Evolutionary conservation across 2,113 vertebrate genomes (phyloP).

Genomic region (Rhinolophus ferrumequinum): DNA sequence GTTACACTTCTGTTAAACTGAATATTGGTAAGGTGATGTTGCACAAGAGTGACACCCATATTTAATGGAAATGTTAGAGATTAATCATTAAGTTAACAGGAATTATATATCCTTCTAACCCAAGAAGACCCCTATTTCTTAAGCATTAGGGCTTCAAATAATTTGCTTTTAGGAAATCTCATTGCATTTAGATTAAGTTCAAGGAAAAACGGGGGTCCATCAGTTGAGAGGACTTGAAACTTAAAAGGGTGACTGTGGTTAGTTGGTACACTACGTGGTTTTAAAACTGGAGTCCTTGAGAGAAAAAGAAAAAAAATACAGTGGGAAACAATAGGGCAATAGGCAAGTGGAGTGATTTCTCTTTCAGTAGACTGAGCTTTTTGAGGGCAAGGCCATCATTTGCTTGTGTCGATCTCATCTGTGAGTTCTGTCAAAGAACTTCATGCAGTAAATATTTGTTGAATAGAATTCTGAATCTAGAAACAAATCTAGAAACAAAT

Average conservation of each 20-base stretch:
- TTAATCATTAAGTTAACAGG: not conserved
- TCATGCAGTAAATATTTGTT: not conserved
- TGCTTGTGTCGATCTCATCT: not conserved
- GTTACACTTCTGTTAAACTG: not conserved
- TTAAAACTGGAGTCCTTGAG: conserved; percentile 27
- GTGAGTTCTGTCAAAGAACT: not conserved
- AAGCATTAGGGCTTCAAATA: conserved; percentile 7
- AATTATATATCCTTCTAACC: not conserved
- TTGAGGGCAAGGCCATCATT: not conserved
- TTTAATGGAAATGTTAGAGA: not conserved
- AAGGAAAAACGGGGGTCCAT: not conserved
- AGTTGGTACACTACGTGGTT: not conserved
- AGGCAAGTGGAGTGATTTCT: not conserved
- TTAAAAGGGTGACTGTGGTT: not conserved
- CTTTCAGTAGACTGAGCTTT: not conserved
- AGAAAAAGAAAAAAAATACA: conserved; percentile 20
- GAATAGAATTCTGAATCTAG: conserved; percentile 18
- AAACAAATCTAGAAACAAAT: not conserved
- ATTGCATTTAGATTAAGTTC: not conserved
- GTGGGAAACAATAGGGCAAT: not conserved
- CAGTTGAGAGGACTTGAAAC: conserved; percentile 36
- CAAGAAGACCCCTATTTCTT: not conserved
- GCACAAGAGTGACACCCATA: not conserved
- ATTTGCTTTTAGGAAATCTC: conserved; percentile 39
- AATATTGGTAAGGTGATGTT: not conserved